Evolutionary conservation across 2,888 invertebrate genomes (phyloP).

Genomic region (Anticlea derivata): DNA sequence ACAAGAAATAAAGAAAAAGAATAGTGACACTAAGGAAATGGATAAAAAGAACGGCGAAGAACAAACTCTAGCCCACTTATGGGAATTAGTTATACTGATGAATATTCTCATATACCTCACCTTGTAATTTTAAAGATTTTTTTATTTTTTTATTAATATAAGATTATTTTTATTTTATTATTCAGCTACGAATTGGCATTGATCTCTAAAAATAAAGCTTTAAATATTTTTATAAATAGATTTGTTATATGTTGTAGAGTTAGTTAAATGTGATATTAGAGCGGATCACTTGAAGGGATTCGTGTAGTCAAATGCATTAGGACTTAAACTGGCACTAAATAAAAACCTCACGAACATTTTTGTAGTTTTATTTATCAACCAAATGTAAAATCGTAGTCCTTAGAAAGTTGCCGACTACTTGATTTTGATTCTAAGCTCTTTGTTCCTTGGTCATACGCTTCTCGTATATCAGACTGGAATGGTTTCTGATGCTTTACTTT

Average conservation of each 20-base stretch:
- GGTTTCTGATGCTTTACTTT: slow-evolving; percentile 58
- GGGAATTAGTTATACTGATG: not conserved
- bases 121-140: slow-evolving; percentile 9
- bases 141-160: too few species aligned
- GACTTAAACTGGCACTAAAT: slow-evolving; percentile 41
- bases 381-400: slow-evolving; percentile 74
- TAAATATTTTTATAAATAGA: slow-evolving; percentile 41
- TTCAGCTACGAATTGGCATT: slow-evolving; percentile 38
- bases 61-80: slow-evolving; percentile 12
- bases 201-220: slow-evolving; percentile 42
- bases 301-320: slow-evolving; percentile 41
- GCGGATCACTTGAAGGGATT: too few species aligned
- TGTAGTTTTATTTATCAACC: slow-evolving; percentile 49
- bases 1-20: slow-evolving; percentile 38
- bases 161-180: too few species aligned
- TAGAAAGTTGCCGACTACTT: slow-evolving; percentile 57
- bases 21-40: slow-evolving; percentile 22
- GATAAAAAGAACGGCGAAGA: slow-evolving; percentile 39
- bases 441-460: slow-evolving; percentile 72
- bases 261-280: slow-evolving; percentile 60
- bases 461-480: slow-evolving; percentile 69
- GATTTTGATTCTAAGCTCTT: slow-evolving; percentile 69
- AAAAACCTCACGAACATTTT: slow-evolving; percentile 41
- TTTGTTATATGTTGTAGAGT: slow-evolving; percentile 40
- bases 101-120: slow-evolving; percentile 1